phyloP scores from a whole-genome alignment of 2,888 invertebrate species.

The Aleiodes alternator region DNA sequence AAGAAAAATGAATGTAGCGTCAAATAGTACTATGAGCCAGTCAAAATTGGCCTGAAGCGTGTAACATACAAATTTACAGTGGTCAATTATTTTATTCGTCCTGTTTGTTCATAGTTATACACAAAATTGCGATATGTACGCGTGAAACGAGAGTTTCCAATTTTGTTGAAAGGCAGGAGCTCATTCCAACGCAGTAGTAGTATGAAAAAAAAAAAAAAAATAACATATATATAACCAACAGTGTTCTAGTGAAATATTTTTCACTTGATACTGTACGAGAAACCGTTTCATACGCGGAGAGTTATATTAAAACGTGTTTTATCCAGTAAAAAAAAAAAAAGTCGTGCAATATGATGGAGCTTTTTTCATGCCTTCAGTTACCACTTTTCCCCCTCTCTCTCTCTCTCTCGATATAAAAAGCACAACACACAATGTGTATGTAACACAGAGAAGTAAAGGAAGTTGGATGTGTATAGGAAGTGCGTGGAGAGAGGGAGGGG shows the following conservation, averaged over 20 bases:
- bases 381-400: too few species aligned
- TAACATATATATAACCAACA: neutral
- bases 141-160: conserved; percentile 35
- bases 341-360: conserved; percentile 1
- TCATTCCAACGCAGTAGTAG: conserved; percentile 1
- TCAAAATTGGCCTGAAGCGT: conserved; percentile 2
- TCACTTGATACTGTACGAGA: conserved; percentile 20
- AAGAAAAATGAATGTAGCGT: neutral
- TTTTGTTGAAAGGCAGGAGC: conserved; percentile 23
- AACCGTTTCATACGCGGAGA: neutral
- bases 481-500: neutral
- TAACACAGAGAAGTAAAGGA: neutral
- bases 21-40: neutral
- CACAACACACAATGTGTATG: neutral
- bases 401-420: neutral
- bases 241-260: conserved; percentile 22
- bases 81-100: conserved; percentile 30
- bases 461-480: conserved; percentile 2
- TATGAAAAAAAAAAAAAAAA: conserved; percentile 19
- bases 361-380: conserved; percentile 1
- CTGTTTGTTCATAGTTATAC: conserved; percentile 29
- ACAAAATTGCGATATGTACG: conserved; percentile 31
- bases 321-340: conserved; percentile 1
- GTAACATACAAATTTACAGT: conserved; percentile 31
- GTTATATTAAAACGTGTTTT: conserved; percentile 18